Evolutionary conservation across 2,113 vertebrate genomes (phyloP).

Genomic region (Shinisaurus crocodilurus): DNA sequence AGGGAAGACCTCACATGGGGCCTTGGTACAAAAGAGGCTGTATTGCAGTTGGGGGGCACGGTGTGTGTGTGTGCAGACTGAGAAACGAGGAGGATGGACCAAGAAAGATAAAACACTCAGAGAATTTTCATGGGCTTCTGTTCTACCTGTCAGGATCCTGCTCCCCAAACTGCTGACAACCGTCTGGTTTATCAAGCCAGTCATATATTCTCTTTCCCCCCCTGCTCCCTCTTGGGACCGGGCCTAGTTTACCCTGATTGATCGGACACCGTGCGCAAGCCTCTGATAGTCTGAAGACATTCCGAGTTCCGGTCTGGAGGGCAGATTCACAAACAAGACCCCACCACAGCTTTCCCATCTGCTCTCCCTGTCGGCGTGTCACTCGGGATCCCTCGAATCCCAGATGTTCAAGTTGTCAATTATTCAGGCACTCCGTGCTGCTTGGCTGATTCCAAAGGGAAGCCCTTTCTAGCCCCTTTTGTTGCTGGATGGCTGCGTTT

Average conservation of each 20-base stretch:
- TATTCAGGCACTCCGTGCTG: constrained; percentile 40
- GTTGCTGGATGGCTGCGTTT: constrained; percentile 27
- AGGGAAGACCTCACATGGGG: background rate
- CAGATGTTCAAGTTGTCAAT: constrained; percentile 41
- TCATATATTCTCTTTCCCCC: background rate
- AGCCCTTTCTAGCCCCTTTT: constrained; percentile 38
- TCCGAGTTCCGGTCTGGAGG: background rate
- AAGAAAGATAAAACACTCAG: background rate
- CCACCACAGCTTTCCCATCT: background rate
- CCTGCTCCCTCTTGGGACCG: background rate
- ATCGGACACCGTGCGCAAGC: background rate
- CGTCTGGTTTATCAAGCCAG: background rate
- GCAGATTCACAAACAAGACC: background rate
- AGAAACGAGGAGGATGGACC: background rate
- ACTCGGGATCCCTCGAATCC: background rate
- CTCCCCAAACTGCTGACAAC: background rate
- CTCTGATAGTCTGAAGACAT: background rate
- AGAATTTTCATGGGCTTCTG: background rate
- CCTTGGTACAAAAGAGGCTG: background rate
- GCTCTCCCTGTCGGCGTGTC: background rate
- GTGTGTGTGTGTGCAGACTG: too few relatives aligned
- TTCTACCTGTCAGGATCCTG: background rate
- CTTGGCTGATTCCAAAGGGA: constrained; percentile 20
- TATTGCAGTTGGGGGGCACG: too few relatives aligned
- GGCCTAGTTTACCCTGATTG: background rate